Evolutionary conservation across 2,888 invertebrate genomes (phyloP).

Genomic region (Idaea biselata): DNA sequence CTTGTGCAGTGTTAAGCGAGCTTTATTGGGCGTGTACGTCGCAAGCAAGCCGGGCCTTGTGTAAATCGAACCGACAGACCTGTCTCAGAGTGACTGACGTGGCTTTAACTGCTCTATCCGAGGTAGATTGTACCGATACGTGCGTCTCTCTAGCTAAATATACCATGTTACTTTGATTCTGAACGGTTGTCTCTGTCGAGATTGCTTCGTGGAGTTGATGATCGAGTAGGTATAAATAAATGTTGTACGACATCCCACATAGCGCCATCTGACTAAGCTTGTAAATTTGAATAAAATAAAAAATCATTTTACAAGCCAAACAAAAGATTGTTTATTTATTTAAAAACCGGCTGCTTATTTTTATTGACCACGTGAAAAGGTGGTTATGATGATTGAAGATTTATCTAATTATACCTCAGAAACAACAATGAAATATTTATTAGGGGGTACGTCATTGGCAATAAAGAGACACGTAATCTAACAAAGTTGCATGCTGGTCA

Average conservation of each 20-base stretch:
- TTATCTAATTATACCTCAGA: too few species aligned
- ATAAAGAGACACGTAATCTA: background rate
- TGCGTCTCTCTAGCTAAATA: slow-evolving; percentile 5
- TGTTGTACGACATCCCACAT: too few species aligned
- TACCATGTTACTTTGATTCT: slow-evolving; percentile 16
- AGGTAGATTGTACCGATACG: slow-evolving; percentile 49
- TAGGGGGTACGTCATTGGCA: background rate
- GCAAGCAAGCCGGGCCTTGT: slow-evolving; percentile 48
- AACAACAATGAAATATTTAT: too few species aligned
- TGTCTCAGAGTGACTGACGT: slow-evolving; percentile 67
- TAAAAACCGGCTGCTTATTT: too few species aligned
- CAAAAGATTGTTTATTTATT: too few species aligned
- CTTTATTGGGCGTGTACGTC: slow-evolving; percentile 66
- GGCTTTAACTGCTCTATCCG: slow-evolving; percentile 54
- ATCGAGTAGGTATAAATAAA: background rate
- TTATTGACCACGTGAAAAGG: too few species aligned
- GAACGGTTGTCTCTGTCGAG: slow-evolving; percentile 11
- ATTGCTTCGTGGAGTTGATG: background rate
- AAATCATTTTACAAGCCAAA: too few species aligned
- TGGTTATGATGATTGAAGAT: too few species aligned
- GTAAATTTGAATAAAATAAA: too few species aligned
- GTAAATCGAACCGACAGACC: slow-evolving; percentile 72
- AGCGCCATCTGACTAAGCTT: too few species aligned
- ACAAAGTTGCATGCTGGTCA: background rate
- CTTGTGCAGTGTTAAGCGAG: slow-evolving; percentile 55